A percentile compares a stretch with the other conserved stretches of the same genome.
Evolutionary conservation across 2,113 vertebrate species (phyloP).

Genomic region (Phrynosoma blainvillii): DNA sequence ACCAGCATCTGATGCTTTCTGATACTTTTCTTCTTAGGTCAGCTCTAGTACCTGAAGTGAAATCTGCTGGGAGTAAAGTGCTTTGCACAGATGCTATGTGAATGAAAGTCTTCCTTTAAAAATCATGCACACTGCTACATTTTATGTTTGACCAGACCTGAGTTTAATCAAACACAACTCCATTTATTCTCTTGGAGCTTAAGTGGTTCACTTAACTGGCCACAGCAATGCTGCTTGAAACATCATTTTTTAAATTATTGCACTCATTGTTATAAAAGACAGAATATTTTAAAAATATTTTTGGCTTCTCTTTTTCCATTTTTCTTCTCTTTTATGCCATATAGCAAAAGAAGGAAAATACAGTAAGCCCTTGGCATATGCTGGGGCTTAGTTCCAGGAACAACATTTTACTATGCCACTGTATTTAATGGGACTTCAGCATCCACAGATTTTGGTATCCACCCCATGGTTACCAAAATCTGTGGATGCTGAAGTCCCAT

Average conservation of each 20-base stretch:
- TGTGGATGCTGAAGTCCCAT: too few species aligned
- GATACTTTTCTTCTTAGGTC: neutral
- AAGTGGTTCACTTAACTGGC: neutral
- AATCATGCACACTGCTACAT: neutral
- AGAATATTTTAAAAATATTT: neutral
- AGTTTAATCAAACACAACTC: neutral
- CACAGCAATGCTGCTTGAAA: neutral
- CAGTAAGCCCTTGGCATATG: too few species aligned
- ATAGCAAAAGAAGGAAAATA: too few species aligned
- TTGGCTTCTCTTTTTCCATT: neutral
- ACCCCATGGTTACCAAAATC: too few species aligned
- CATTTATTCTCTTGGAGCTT: neutral
- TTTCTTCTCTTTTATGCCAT: too few species aligned
- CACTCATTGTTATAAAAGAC: neutral
- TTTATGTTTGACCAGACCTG: neutral
- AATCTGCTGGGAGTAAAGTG: neutral
- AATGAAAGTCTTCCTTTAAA: neutral
- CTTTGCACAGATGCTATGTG: neutral
- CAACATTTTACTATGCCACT: too few species aligned
- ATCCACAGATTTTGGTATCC: too few species aligned
- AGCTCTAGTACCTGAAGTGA: neutral
- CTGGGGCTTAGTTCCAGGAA: too few species aligned
- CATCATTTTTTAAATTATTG: neutral
- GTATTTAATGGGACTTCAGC: too few species aligned
- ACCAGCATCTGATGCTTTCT: too few species aligned